A percentile compares a stretch with the other conserved stretches of the same genome.
phyloP scores from a whole-genome alignment of 2,888 invertebrate genomes.

The Stegophylla sp. region DNA sequence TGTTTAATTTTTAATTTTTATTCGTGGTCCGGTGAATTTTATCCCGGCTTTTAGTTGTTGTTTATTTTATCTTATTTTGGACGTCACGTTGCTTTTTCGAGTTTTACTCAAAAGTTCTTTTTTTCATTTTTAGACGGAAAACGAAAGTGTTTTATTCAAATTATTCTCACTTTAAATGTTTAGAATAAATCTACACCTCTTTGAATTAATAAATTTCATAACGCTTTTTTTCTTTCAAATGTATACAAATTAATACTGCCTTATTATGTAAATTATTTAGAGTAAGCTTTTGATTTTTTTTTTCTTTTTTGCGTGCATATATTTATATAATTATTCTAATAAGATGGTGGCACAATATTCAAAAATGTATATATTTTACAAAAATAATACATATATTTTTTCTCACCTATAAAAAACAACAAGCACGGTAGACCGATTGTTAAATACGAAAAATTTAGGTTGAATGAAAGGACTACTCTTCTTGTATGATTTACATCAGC shows the following conservation, averaged over 20 bases:
- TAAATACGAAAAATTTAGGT: too few species aligned
- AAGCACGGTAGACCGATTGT: too few species aligned
- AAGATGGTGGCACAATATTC: background rate
- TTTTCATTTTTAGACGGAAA: background rate
- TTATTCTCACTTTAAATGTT: background rate
- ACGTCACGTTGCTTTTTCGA: background rate
- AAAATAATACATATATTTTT: too few species aligned
- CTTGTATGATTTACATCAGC: too few species aligned
- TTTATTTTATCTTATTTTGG: background rate
- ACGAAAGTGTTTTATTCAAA: background rate
- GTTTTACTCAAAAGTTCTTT: background rate
- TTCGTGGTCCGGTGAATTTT: too few species aligned
- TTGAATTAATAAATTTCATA: background rate
- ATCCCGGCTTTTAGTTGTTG: background rate
- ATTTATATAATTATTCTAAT: background rate
- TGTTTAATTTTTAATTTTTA: too few species aligned
- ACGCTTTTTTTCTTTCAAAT: background rate
- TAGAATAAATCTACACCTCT: slow-evolving; percentile 1
- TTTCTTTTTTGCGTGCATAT: background rate
- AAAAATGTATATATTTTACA: background rate
- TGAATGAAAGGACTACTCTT: too few species aligned
- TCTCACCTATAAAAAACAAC: too few species aligned
- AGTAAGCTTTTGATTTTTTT: background rate
- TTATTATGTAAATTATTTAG: slow-evolving; percentile 3
- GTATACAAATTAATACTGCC: slow-evolving; percentile 5